phyloP scores from a whole-genome alignment of 2,797 vertebrate genomes.

The Danio albolineatus region DNA sequence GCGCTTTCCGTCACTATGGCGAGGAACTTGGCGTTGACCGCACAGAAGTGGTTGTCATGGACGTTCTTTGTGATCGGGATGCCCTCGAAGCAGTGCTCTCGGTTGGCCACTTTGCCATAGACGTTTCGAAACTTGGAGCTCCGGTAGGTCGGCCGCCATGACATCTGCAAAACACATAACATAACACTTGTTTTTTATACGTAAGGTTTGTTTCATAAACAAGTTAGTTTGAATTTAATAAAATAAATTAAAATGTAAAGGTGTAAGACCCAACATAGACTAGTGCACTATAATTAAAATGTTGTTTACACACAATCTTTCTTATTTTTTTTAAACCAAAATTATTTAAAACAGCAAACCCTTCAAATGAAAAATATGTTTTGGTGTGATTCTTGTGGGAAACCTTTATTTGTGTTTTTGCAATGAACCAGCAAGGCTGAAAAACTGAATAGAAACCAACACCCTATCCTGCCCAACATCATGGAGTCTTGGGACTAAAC shows the following conservation, averaged over 20 bases:
- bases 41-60: conserved; percentile 98
- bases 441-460: neutral
- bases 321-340: neutral
- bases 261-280: neutral
- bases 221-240: too few species aligned
- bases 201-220: too few species aligned
- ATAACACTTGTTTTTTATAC: too few species aligned
- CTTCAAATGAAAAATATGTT: neutral
- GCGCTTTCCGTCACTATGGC: conserved; percentile 95
- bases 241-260: neutral
- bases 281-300: neutral
- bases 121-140: conserved; percentile 99
- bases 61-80: conserved; percentile 98
- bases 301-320: neutral
- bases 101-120: conserved; percentile 93
- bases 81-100: conserved; percentile 96
- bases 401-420: neutral
- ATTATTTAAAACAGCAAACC: neutral
- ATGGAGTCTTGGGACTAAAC: neutral
- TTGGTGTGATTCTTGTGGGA: neutral
- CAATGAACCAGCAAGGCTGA: neutral
- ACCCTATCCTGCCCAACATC: neutral
- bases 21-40: conserved; percentile 92
- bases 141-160: conserved; percentile 99
- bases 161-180: conserved; percentile 84